Conservation (phyloP, 2,797 vertebrate genomes). For the Melanotaenia boesemani region DNA sequence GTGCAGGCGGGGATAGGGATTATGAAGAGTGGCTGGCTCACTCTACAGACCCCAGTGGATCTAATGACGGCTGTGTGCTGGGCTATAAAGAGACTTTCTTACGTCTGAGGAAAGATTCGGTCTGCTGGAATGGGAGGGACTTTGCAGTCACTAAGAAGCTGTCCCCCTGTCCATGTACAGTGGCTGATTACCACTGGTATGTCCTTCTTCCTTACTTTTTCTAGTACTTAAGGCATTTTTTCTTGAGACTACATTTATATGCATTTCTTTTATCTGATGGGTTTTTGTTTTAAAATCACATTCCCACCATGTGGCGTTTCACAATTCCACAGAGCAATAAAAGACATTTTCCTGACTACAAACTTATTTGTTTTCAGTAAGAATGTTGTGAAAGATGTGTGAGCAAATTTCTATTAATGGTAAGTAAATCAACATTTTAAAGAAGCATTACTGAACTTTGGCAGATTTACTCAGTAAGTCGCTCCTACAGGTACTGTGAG, state of each 20-base stretch:
- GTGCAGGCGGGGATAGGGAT: conserved; percentile 86
- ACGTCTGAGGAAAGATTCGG: conserved; percentile 82
- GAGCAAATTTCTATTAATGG: too few species aligned
- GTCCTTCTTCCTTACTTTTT: background rate
- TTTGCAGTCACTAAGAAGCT: conserved; percentile 82
- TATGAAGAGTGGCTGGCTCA: conserved; percentile 93
- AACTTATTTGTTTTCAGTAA: too few species aligned
- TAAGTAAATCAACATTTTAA: background rate
- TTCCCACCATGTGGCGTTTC: background rate
- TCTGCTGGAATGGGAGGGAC: conserved; percentile 76
- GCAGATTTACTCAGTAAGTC: background rate
- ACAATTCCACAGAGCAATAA: background rate
- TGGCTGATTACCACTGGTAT: conserved; percentile 93
- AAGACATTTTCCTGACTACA: background rate
- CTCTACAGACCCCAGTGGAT: conserved; percentile 85
- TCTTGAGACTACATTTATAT: background rate
- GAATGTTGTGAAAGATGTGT: too few species aligned
- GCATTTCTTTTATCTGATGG: background rate
- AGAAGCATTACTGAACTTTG: background rate
- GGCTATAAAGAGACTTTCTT: conserved; percentile 91
- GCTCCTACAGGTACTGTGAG: background rate
- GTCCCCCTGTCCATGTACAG: conserved; percentile 87
- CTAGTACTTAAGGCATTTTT: background rate
- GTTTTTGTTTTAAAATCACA: background rate
- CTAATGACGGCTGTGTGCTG: conserved; percentile 90